Evolutionary conservation across 1,140 invertebrate species (phyloP).

Genomic region (Palaemon carinicauda): DNA sequence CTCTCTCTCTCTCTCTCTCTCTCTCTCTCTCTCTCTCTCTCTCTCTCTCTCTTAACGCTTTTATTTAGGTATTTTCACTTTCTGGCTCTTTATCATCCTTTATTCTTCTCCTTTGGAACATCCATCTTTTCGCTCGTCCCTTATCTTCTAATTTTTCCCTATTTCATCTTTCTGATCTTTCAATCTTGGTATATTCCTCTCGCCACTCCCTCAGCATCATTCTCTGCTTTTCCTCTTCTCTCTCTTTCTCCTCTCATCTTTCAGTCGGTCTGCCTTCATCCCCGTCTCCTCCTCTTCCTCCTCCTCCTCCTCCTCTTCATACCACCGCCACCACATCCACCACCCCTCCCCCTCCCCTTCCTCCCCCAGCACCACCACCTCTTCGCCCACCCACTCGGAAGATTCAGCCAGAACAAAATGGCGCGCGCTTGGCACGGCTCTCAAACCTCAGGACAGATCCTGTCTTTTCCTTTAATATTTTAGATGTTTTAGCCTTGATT

Average conservation of each 20-base stretch:
- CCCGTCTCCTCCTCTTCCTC: background rate
- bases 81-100: background rate
- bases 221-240: background rate
- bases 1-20: conserved; percentile 24
- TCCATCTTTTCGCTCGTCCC: background rate
- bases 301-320: no score
- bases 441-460: no score
- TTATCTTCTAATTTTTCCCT: background rate
- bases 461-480: no score
- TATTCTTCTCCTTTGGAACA: background rate
- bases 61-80: no score
- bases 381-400: background rate
- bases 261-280: no score
- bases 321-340: background rate
- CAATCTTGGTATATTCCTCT: background rate
- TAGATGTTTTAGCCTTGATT: no score
- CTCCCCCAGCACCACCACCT: background rate
- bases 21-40: conserved; percentile 29
- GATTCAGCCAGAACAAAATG: background rate
- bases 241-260: background rate
- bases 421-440: background rate
- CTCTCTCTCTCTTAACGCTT: conserved; percentile 1
- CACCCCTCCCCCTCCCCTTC: background rate
- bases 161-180: background rate
- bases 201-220: background rate